Base-by-base conservation (phyloP, 2,797 vertebrate species). In the Artibeus lituratus region DNA sequence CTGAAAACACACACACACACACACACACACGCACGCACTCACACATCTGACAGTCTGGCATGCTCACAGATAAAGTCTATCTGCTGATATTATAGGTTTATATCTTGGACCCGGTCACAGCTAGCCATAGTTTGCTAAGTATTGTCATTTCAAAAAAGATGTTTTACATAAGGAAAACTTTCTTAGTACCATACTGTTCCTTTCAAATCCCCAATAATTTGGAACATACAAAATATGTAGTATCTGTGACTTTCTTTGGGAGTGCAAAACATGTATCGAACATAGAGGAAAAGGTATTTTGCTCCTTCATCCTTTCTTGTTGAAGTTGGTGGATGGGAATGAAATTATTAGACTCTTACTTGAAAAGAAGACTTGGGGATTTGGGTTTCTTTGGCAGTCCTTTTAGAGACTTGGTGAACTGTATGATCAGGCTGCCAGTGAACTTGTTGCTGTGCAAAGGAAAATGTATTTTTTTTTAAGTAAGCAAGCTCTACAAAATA, bases 291-390 rank as follows among this genome's bases (percentile, higher is more conserved):
- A 29, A 80, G 12, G 24, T 26, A 10, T 94, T 83, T 88, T 19
- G 14, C 26, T 85, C 19, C 16, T 26, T 19, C 14, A 42, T 89
- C 59, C 22, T 80, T 72, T 84, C 24, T 78, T 85, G 42, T 37
- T 87, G 22, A 78, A 76, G 35, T 22, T 76, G 44, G 39, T 72
- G 3, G 19, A 89, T 89, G 32, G 12, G 19, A 82, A 84, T 39
- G 89, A 39, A 96, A 80, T 85, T 44, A 78, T 95, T 78, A 89
- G 82, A 78, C 29, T 10, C 22, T 76, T 94, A 74, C 69, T 95
- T 94, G 44, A 78, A 90, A 85, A 72, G 69, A 72, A 87, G 26
- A n/a, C 62, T 94, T 89, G 26, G 37, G 57, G 26, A 78, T 49
- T 62, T 76, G 37, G 47, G n/a, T 10, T 24, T 14, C 16, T 85